Percentiles rank a stretch among this genome's conserved stretches.
Conservation (phyloP, 2,113 vertebrate species). For the Eptesicus fuscus region DNA sequence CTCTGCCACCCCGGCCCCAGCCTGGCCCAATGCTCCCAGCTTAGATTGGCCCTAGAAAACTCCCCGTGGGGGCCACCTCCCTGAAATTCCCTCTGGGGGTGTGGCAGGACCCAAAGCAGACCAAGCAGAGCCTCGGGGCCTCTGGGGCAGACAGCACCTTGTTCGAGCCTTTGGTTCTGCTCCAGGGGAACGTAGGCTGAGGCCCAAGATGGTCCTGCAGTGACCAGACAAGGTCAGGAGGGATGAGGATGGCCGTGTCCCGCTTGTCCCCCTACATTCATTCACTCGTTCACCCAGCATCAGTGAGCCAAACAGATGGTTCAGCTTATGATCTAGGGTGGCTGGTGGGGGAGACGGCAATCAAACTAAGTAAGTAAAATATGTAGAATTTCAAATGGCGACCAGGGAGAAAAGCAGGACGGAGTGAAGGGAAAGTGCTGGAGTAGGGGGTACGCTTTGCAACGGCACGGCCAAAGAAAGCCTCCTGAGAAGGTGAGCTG, state of each 20-base stretch:
- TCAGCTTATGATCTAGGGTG: background rate
- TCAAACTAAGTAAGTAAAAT: background rate
- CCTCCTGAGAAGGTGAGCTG: background rate
- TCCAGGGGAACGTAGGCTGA: too few species aligned
- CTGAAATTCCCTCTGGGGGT: background rate
- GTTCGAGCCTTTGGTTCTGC: background rate
- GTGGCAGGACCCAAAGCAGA: background rate
- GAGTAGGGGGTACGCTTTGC: fast-evolving
- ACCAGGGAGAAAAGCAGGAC: background rate
- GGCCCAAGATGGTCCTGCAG: background rate
- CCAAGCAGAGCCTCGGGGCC: background rate
- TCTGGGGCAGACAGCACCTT: background rate
- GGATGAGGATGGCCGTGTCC: too few species aligned
- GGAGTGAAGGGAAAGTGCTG: background rate
- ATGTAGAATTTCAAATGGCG: background rate
- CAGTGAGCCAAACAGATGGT: background rate
- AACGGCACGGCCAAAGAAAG: background rate
- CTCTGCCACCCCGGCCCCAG: background rate
- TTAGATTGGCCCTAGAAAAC: background rate
- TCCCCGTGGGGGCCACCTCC: background rate
- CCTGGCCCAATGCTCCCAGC: background rate
- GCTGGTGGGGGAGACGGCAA: background rate
- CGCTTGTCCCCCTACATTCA: background rate
- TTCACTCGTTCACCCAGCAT: background rate
- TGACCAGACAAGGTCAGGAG: background rate